These are phyloP conservation scores for Dolichomitus sp. DNA, from an alignment of 2,888 invertebrate species.

Conservation along the genomic window DNA sequence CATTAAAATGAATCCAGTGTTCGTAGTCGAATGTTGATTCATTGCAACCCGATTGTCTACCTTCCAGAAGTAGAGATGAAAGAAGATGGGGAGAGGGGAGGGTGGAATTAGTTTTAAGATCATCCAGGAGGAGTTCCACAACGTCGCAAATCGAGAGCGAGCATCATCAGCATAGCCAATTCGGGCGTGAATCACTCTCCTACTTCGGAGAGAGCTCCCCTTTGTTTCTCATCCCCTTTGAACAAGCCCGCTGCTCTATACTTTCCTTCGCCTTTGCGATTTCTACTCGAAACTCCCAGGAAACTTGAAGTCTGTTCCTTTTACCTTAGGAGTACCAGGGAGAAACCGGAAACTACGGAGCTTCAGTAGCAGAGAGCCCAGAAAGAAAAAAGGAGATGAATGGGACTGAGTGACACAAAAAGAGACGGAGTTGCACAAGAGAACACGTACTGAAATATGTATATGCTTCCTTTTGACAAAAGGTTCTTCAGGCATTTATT, in stretches of 20 bases:
- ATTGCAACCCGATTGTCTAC: slow-evolving; percentile 21
- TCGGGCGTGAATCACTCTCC: slow-evolving; percentile 17
- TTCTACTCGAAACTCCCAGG: slow-evolving; percentile 2
- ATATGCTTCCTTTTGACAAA: background rate
- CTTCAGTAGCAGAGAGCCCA: background rate
- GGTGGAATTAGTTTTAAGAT: slow-evolving; percentile 28
- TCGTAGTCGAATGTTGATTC: slow-evolving; percentile 25
- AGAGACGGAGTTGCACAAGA: slow-evolving; percentile 3
- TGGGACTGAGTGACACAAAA: slow-evolving; percentile 18
- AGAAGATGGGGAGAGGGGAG: slow-evolving; percentile 4
- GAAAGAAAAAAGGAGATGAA: slow-evolving; percentile 25
- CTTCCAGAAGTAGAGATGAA: background rate
- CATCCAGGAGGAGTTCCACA: background rate
- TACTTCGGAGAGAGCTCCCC: slow-evolving; percentile 12
- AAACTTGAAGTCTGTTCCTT: slow-evolving; percentile 5
- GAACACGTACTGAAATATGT: background rate
- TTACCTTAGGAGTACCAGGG: background rate
- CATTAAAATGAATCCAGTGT: background rate
- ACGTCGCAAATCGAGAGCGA: slow-evolving; percentile 4
- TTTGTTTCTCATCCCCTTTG: slow-evolving; percentile 36
- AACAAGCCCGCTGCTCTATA: slow-evolving; percentile 13
- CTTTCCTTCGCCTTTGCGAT: slow-evolving; percentile 1
- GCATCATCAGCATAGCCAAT: slow-evolving; percentile 39
- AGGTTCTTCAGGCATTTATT: slow-evolving; percentile 50
- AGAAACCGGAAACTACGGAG: slow-evolving; percentile 10